Evolutionary conservation across 2,797 vertebrate species (phyloP).

Genomic region (Malacoctenus gilli): DNA sequence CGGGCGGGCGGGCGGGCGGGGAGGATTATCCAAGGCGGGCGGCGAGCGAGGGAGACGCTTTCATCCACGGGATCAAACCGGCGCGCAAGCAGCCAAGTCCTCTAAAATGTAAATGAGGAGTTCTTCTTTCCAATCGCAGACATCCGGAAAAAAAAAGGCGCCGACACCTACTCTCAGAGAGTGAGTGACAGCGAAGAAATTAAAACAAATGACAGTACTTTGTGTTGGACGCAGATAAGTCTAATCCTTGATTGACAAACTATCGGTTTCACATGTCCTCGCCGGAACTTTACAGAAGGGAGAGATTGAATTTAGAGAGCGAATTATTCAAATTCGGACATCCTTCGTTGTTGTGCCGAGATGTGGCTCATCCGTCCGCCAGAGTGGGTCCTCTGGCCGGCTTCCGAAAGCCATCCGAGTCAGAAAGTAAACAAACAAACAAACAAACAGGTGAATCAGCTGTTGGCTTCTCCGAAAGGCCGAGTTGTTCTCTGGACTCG

Average conservation of each 20-base stretch:
- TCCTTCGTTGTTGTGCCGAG: too few relatives aligned
- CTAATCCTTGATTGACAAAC: constrained; percentile 38
- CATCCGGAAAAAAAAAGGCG: not conserved
- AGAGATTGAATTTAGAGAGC: constrained; percentile 21
- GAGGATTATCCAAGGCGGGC: constrained; percentile 45
- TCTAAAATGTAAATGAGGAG: constrained; percentile 57
- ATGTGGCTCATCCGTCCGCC: too few relatives aligned
- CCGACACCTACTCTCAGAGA: constrained; percentile 32
- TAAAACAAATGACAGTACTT: constrained; percentile 44
- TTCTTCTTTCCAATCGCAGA: constrained; percentile 31
- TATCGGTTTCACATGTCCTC: constrained; percentile 27
- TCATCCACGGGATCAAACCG: constrained; percentile 58
- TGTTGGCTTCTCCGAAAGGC: too few relatives aligned
- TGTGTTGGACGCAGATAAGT: constrained; percentile 51
- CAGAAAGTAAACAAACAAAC: too few relatives aligned
- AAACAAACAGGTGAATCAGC: too few relatives aligned
- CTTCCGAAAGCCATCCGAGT: too few relatives aligned
- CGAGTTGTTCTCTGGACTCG: too few relatives aligned
- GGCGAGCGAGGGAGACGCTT: constrained; percentile 37
- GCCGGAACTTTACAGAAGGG: not conserved
- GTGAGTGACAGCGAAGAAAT: constrained; percentile 50
- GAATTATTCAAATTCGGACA: constrained; percentile 28
- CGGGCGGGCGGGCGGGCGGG: too few relatives aligned
- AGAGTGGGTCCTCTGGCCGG: too few relatives aligned
- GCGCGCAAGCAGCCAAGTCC: constrained; percentile 41